Conservation (phyloP, 2,113 vertebrate genomes). For the Heterotis niloticus region DNA sequence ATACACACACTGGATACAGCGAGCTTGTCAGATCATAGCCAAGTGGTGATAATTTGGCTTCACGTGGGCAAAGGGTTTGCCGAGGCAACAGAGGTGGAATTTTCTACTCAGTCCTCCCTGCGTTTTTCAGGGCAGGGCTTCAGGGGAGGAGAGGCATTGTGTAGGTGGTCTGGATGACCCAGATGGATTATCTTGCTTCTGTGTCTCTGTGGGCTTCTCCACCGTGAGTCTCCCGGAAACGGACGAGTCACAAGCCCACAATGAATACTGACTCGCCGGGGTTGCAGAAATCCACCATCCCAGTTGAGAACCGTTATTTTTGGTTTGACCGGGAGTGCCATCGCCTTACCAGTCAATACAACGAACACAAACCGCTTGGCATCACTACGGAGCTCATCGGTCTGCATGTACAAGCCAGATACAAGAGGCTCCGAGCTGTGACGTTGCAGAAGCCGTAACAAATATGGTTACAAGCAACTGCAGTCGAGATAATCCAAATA, state of each 20-base stretch:
- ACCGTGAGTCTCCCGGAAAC: not conserved
- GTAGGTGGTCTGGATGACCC: not conserved
- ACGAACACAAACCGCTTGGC: not conserved
- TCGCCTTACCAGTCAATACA: not conserved
- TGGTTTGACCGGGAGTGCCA: not conserved
- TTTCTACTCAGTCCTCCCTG: not conserved
- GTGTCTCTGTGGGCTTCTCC: not conserved
- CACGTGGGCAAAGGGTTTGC: not conserved
- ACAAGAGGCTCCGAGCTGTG: not conserved
- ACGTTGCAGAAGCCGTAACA: not conserved
- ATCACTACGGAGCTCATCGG: not conserved
- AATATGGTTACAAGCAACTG: not conserved
- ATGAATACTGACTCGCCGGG: not conserved
- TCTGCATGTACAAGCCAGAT: not conserved
- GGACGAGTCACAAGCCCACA: not conserved
- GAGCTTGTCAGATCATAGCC: not conserved
- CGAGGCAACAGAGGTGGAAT: not conserved
- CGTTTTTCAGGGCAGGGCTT: not conserved
- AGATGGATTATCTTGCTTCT: constrained; percentile 4
- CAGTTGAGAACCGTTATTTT: too few relatives aligned
- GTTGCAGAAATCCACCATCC: not conserved
- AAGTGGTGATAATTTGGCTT: not conserved
- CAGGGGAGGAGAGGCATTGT: not conserved
- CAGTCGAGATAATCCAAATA: too few relatives aligned
- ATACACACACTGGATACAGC: not conserved